A percentile compares a stretch with the other conserved stretches of the same genome.
Evolutionary conservation across 2,797 vertebrate species (phyloP).

Genomic region (Naso thynnoides): DNA sequence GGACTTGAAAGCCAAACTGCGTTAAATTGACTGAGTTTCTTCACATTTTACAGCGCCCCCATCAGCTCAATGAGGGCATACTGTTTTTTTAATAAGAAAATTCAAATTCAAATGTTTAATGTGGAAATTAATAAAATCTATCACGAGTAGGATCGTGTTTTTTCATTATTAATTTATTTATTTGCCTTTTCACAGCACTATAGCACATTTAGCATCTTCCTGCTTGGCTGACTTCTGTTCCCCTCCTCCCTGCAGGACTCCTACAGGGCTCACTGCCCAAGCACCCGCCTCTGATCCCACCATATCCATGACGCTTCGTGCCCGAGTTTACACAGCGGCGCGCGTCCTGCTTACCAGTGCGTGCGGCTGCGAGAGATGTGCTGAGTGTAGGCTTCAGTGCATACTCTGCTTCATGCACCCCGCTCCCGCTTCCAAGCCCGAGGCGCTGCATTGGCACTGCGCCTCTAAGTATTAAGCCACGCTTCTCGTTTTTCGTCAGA

Average conservation of each 20-base stretch:
- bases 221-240: neutral
- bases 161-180: neutral
- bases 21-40: slow-evolving; percentile 6
- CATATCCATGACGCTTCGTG: slow-evolving; percentile 54
- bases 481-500: slow-evolving; percentile 48
- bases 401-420: slow-evolving; percentile 49
- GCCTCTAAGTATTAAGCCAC: slow-evolving; percentile 50
- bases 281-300: slow-evolving; percentile 66
- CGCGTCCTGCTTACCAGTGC: slow-evolving; percentile 63
- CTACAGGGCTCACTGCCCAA: slow-evolving; percentile 33
- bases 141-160: neutral
- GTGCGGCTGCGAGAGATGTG: slow-evolving; percentile 48
- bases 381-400: slow-evolving; percentile 51
- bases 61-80: slow-evolving; percentile 7
- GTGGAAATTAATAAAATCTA: neutral
- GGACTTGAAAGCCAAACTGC: too few species aligned
- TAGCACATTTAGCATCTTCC: slow-evolving; percentile 7
- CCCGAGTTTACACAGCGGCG: slow-evolving; percentile 56
- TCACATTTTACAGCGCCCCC: slow-evolving; percentile 28
- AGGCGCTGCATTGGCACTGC: slow-evolving; percentile 57
- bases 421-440: slow-evolving; percentile 51
- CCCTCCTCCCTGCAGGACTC: slow-evolving; percentile 28
- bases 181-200: slow-evolving; percentile 1
- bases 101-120: neutral
- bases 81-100: neutral